Conservation (phyloP, 2,797 vertebrate species). For the Leptodactylus fallax region DNA sequence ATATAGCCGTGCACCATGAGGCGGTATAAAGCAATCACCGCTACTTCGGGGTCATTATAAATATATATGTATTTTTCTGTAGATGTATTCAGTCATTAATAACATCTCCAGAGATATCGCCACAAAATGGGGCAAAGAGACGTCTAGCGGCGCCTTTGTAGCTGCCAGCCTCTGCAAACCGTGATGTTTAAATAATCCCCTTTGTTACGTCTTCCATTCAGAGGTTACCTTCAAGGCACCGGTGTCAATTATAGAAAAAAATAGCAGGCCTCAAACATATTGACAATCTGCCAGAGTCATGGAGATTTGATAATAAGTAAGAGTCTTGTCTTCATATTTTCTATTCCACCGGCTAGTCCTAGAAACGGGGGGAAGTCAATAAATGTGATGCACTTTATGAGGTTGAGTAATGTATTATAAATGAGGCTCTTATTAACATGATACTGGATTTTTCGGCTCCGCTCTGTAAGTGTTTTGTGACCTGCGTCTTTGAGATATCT, state of each 20-base stretch:
- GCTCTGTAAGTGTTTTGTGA: conserved; percentile 11
- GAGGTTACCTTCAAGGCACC: conserved; percentile 42
- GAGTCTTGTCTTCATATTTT: conserved; percentile 46
- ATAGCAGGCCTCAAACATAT: conserved; percentile 39
- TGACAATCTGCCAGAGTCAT: conserved; percentile 42
- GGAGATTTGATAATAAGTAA: conserved; percentile 53
- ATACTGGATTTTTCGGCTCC: conserved; percentile 21
- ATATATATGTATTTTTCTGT: conserved; percentile 18
- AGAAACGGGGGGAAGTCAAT: conserved; percentile 44
- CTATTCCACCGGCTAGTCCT: conserved; percentile 8
- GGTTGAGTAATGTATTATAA: conserved; percentile 50
- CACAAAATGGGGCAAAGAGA: neutral
- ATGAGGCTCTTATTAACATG: conserved; percentile 43
- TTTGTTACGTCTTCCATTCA: conserved; percentile 51
- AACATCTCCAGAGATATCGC: conserved; percentile 13
- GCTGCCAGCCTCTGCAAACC: neutral
- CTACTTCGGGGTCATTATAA: conserved; percentile 29
- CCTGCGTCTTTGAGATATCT: neutral
- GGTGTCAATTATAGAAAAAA: conserved; percentile 45
- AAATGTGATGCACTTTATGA: conserved; percentile 45
- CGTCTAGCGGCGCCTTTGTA: neutral
- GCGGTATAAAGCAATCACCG: neutral
- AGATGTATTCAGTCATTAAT: conserved; percentile 11
- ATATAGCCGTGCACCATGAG: neutral
- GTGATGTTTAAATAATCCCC: conserved; percentile 39